These are phyloP conservation scores for Gymnoscopelus microlampas DNA, from an alignment of 2,797 vertebrate genomes.

Conservation along the genomic window DNA sequence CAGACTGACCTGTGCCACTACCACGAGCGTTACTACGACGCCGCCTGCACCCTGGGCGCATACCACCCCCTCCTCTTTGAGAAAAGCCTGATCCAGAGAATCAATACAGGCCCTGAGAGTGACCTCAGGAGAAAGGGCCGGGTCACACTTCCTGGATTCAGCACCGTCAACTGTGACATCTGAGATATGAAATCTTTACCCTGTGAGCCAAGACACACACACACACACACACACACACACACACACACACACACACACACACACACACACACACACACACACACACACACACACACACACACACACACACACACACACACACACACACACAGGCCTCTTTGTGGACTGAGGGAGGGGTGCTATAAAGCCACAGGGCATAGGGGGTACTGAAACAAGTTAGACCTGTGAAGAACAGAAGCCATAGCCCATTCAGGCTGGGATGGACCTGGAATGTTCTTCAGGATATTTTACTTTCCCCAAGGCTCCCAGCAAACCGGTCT, in stretches of 20 bases:
- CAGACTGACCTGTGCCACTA: conserved; percentile 98
- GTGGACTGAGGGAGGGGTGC: conserved; percentile 63
- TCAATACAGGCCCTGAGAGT: conserved; percentile 87
- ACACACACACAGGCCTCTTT: conserved; percentile 37
- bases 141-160: conserved; percentile 91
- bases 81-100: conserved; percentile 92
- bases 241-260: not conserved
- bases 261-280: not conserved
- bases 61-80: conserved; percentile 98
- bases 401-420: conserved; percentile 69
- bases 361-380: conserved; percentile 67
- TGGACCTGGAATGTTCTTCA: conserved; percentile 48
- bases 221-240: not conserved
- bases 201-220: conserved; percentile 22
- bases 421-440: conserved; percentile 60
- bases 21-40: conserved; percentile 94
- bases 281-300: conserved; percentile 4
- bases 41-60: conserved; percentile 95
- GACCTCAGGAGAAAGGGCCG: conserved; percentile 91
- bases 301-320: not conserved
- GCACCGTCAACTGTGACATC: conserved; percentile 83
- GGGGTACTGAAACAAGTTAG: conserved; percentile 56
- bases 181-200: conserved; percentile 57
- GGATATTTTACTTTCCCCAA: conserved; percentile 44
- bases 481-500: conserved; percentile 26